Evolutionary conservation across 2,888 invertebrate genomes (phyloP).

Genomic region (Merodon equestris): DNA sequence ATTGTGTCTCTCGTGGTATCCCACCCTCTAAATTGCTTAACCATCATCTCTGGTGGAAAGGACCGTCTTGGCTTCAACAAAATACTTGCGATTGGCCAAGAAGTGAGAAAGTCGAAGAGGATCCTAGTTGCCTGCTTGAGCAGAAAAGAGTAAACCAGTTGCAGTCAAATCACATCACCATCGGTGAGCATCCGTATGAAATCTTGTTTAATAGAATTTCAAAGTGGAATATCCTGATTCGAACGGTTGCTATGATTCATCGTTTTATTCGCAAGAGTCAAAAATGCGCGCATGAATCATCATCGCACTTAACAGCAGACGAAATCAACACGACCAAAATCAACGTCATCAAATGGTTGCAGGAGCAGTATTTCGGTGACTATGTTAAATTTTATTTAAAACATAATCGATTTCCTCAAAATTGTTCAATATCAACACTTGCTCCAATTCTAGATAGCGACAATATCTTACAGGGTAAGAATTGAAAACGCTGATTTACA

Average conservation of each 20-base stretch:
- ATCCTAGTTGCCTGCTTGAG: too few relatives aligned
- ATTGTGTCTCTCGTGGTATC: constrained; percentile 63
- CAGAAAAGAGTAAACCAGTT: too few relatives aligned
- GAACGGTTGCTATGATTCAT: constrained; percentile 4
- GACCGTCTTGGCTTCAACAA: constrained; percentile 44
- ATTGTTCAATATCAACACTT: background rate
- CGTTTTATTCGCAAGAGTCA: constrained; percentile 1
- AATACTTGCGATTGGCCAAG: background rate
- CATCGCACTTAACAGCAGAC: background rate
- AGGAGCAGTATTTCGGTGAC: constrained; percentile 9
- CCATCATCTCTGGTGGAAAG: constrained; percentile 59
- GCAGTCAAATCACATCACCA: too few relatives aligned
- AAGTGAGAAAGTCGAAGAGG: background rate
- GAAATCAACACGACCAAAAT: constrained; percentile 3
- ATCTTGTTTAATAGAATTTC: constrained; percentile 1
- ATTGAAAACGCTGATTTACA: constrained; percentile 12
- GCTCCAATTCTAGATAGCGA: constrained; percentile 1
- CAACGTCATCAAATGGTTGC: constrained; percentile 4
- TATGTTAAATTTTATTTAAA: constrained; percentile 3
- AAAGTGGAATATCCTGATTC: constrained; percentile 4
- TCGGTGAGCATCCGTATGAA: constrained; percentile 4
- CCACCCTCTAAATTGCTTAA: constrained; percentile 30
- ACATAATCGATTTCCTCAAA: background rate
- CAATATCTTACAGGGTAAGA: constrained; percentile 7
- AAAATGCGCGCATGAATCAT: background rate